Evolutionary conservation across 2,888 invertebrate genomes (phyloP), one percentile per base, ranked within the genome.

Genomic region (Ectobius pallidus): DNA sequence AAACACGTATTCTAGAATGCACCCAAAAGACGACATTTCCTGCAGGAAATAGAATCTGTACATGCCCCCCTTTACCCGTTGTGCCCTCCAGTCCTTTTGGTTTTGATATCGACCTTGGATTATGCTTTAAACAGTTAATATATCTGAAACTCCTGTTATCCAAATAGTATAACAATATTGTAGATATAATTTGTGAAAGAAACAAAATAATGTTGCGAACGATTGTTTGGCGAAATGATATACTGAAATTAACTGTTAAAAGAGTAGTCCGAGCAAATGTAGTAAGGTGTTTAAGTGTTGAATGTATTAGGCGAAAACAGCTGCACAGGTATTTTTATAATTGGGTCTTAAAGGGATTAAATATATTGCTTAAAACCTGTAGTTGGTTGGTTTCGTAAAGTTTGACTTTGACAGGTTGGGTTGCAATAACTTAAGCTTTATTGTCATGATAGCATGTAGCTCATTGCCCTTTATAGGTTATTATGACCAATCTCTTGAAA

Each of bases 151-250:
- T 34, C n/a, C n/a, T 14, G 11, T n/a, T 46, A 30, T 58, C 58
- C n/a, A 30, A 52, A 2, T 14, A 16, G n/a, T 30, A 16, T 9
- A 14, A 14, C 9, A 52, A 3, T n/a, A 4, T 58, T 58, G 16
- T n/a, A 6, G 27, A 52, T 25, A 2, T 58, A 30, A n/a, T 58
- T 58, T 58, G 3, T 16, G 30, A 58, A 30, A 25, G 0, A 30
- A 30, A 58, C 30, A 27, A n/a, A 30, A 72, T 30, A 46, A 72
- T 72, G 72, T 44, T 72, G 25, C 72, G 72, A 62, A 72, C 69
- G 49, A 69, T 34, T 63, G 30, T 72, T n/a, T 46, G 69, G 62
- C 72, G 72, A 62, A 58, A 42, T 39, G 69, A 72, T 20, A 55
- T 69, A 6, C 49, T 69, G 39, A 58, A 61, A 22, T 11, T 61